Conservation (phyloP, 1,140 invertebrate genomes). For the Drosophila seguyi region DNA sequence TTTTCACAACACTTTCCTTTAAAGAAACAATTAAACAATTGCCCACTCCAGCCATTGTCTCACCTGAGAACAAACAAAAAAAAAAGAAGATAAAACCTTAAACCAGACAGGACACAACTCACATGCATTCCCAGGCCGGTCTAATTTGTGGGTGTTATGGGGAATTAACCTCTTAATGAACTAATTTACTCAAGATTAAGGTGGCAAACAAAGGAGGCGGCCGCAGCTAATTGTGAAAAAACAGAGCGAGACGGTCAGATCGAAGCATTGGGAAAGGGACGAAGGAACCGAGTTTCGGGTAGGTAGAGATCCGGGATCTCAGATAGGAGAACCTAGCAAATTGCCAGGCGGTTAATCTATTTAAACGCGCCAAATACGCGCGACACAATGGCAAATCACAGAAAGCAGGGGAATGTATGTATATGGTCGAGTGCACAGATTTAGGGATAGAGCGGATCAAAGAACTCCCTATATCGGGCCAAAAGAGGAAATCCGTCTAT, state of each 20-base stretch:
- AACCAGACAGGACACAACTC: slow-evolving; percentile 22
- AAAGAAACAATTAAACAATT: slow-evolving; percentile 43
- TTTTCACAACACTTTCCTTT: not conserved
- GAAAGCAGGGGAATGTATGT: slow-evolving; percentile 16
- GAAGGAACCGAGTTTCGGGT: slow-evolving; percentile 4
- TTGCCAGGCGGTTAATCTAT: slow-evolving; percentile 85
- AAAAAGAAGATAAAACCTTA: not conserved
- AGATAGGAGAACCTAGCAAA: slow-evolving; percentile 74
- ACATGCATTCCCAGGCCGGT: slow-evolving; percentile 23
- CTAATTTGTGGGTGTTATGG: slow-evolving; percentile 84
- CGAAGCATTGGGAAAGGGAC: not conserved
- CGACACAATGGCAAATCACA: slow-evolving; percentile 65
- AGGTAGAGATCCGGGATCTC: slow-evolving; percentile 40
- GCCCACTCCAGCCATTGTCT: slow-evolving; percentile 11
- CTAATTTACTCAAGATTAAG: slow-evolving; percentile 85
- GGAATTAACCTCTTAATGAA: slow-evolving; percentile 85
- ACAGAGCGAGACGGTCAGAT: slow-evolving; percentile 17
- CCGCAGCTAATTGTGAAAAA: slow-evolving; percentile 73
- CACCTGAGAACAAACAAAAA: slow-evolving; percentile 14
- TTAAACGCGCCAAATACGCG: slow-evolving; percentile 84
- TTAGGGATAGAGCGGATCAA: slow-evolving; percentile 81
- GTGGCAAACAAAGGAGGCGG: slow-evolving; percentile 78
- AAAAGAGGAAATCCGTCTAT: slow-evolving; percentile 66
- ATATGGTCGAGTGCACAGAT: slow-evolving; percentile 80
- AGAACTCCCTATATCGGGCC: slow-evolving; percentile 35